A percentile compares a stretch with the other conserved stretches of the same genome.
phyloP scores from a whole-genome alignment of 2,888 invertebrate species.

The Drosophila eohydei region DNA sequence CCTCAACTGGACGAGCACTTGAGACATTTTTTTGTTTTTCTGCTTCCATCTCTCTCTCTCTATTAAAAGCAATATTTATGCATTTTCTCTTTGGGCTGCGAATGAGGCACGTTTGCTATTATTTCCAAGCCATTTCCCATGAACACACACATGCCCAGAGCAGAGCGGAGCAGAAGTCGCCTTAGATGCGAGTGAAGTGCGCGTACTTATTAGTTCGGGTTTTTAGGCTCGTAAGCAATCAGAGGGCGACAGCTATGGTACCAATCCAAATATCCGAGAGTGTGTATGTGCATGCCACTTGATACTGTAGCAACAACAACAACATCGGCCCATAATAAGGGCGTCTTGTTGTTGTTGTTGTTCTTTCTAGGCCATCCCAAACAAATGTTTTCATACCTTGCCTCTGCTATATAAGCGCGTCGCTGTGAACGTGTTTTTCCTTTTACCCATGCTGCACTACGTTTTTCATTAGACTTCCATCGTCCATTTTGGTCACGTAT shows the following conservation, averaged over 20 bases:
- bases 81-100: conserved; percentile 58
- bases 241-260: conserved; percentile 23
- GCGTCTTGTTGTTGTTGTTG: conserved; percentile 37
- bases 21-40: conserved; percentile 60
- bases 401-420: conserved; percentile 8
- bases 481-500: conserved; percentile 72
- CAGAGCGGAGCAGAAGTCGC: not conserved
- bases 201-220: conserved; percentile 54
- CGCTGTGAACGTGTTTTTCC: conserved; percentile 22
- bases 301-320: conserved; percentile 55
- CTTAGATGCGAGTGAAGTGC: conserved; percentile 23
- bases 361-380: conserved; percentile 53
- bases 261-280: conserved; percentile 36
- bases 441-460: conserved; percentile 30
- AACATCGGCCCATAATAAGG: conserved; percentile 52
- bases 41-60: conserved; percentile 21
- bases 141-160: conserved; percentile 62
- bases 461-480: conserved; percentile 43
- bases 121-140: conserved; percentile 78
- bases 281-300: conserved; percentile 54
- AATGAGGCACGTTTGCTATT: conserved; percentile 74
- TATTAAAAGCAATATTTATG: conserved; percentile 79
- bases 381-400: conserved; percentile 49
- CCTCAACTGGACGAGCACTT: conserved; percentile 55
- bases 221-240: conserved; percentile 36